Percentiles rank a stretch among this genome's conserved stretches.
phyloP scores from a whole-genome alignment of 2,888 invertebrate genomes.

The Ormyrus labotus region DNA sequence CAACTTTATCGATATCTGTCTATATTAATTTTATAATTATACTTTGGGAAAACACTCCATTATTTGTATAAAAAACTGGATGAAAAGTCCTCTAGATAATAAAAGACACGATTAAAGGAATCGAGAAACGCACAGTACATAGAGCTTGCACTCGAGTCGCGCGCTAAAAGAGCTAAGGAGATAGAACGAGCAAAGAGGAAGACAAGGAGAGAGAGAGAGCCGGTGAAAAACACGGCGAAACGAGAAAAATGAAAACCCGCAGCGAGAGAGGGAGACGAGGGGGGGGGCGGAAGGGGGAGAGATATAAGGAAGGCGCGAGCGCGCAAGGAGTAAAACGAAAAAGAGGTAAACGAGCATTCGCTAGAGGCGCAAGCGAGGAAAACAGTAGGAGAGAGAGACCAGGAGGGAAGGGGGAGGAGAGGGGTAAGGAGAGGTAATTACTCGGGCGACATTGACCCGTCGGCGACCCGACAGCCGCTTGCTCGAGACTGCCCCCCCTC shows the following conservation, averaged over 20 bases:
- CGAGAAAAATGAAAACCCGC: neutral
- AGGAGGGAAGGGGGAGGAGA: slow-evolving; percentile 48
- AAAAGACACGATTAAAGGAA: slow-evolving; percentile 28
- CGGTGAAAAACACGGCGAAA: neutral
- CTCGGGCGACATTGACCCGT: slow-evolving; percentile 74
- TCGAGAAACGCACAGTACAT: neutral
- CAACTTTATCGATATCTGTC: no score
- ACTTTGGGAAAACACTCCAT: no score
- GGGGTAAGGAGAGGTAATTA: slow-evolving; percentile 69
- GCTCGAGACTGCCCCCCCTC: slow-evolving; percentile 55
- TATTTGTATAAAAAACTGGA: neutral
- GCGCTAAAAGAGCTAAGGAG: neutral
- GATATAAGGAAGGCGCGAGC: slow-evolving; percentile 34
- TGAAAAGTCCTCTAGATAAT: neutral
- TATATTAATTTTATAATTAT: no score
- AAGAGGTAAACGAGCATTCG: neutral
- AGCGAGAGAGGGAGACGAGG: neutral
- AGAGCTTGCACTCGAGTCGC: neutral
- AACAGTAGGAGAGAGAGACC: slow-evolving; percentile 52
- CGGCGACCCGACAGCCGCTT: slow-evolving; percentile 70
- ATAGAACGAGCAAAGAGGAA: slow-evolving; percentile 7
- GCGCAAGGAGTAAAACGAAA: slow-evolving; percentile 20
- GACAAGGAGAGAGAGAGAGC: slow-evolving; percentile 3
- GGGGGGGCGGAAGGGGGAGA: neutral
- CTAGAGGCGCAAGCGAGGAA: slow-evolving; percentile 47